phyloP scores from a whole-genome alignment of 2,888 invertebrate species.

The Tetragnatha montana region DNA sequence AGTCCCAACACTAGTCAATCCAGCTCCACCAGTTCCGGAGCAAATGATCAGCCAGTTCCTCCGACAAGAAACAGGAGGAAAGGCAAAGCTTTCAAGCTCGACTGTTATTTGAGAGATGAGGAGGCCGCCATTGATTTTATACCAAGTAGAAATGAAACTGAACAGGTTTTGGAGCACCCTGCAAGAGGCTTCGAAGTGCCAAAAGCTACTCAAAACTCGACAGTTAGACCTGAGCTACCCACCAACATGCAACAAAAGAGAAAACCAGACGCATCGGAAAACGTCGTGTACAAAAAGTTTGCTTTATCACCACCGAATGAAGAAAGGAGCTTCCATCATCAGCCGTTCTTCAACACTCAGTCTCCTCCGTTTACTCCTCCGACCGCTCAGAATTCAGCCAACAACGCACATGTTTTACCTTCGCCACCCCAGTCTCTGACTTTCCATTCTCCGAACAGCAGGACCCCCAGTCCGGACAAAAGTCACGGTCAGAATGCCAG shows the following conservation, averaged over 20 bases:
- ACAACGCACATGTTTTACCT: too few species aligned
- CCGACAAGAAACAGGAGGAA: conserved; percentile 81
- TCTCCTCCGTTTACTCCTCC: too few species aligned
- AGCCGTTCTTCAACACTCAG: too few species aligned
- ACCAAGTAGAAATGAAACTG: background rate
- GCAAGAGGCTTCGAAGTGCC: background rate
- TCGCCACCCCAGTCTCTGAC: too few species aligned
- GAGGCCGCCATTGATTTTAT: background rate
- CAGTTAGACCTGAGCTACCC: background rate
- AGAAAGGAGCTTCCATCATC: too few species aligned
- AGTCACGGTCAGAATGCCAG: too few species aligned
- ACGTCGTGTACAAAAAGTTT: background rate
- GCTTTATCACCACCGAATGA: too few species aligned
- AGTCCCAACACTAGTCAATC: too few species aligned
- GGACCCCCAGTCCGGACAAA: too few species aligned
- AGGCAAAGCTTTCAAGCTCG: conserved; percentile 89
- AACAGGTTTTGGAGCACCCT: background rate
- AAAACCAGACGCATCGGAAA: background rate
- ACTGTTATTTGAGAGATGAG: conserved; percentile 76
- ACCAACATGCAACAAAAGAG: background rate
- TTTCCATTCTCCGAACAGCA: too few species aligned
- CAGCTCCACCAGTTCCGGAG: background rate
- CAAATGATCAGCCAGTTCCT: background rate
- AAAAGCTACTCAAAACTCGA: background rate
- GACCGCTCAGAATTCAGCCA: too few species aligned